These are phyloP conservation scores for Octomys mimax DNA, from an alignment of 2,797 vertebrate genomes.

Conservation along the genomic window DNA sequence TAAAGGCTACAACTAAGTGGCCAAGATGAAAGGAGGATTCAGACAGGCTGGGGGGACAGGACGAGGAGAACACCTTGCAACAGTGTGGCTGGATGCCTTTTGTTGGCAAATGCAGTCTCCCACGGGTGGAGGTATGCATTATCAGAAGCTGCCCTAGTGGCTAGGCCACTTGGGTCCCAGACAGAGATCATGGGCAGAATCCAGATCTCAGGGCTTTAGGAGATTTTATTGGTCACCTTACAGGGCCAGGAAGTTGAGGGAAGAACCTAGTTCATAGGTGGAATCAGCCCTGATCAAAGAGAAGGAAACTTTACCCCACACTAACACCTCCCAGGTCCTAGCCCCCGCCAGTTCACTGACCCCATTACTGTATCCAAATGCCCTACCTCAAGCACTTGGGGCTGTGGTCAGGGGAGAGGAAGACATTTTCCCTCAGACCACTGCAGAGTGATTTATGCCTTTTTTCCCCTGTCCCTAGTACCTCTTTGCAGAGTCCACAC, in stretches of 20 bases:
- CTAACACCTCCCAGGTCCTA: background rate
- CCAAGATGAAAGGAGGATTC: background rate
- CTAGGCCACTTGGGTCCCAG: background rate
- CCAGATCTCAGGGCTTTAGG: background rate
- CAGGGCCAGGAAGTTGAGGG: background rate
- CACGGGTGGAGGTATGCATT: background rate
- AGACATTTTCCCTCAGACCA: background rate
- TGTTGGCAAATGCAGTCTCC: background rate
- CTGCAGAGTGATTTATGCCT: background rate
- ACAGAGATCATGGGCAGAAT: background rate
- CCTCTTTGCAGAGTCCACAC: background rate
- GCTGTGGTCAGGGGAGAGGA: background rate
- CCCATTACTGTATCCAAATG: background rate
- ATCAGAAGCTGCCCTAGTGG: accelerated
- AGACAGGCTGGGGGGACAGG: background rate
- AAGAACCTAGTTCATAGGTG: background rate
- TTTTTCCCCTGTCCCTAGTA: background rate
- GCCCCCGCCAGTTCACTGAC: background rate
- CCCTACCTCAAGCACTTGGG: background rate
- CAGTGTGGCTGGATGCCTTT: background rate
- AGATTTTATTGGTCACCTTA: background rate
- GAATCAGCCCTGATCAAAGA: background rate
- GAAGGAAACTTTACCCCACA: background rate
- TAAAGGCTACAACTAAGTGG: background rate
- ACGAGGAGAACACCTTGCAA: background rate